Evolutionary conservation across 2,888 invertebrate species (phyloP), one percentile per base, ranked within the genome.

Genomic region (Molorchus minor): DNA sequence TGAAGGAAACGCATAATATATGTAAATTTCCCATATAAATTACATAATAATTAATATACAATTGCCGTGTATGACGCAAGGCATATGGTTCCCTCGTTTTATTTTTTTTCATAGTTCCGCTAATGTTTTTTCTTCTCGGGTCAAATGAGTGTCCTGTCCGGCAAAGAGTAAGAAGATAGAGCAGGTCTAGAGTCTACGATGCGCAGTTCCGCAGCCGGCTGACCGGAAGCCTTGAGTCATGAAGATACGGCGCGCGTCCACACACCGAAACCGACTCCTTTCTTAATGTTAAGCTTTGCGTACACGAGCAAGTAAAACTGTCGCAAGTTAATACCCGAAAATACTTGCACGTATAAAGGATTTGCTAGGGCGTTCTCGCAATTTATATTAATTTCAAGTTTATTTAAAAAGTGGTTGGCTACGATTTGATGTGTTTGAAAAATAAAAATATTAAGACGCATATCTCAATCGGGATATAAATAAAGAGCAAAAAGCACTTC

Each of bases 41-140:
- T 38, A 49, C 25, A 49, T 49, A 49, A 49, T 35, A 49, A 49
- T 49, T 21, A 49, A 49, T 7, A 25, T 49, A 38, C 21, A n/a
- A 16, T 38, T 7, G 16, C 43, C 43, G 15, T 19, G 40, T 16
- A 35, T 47, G 47, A 47, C 29, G 49, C 15, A 21, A 25, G 13
- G 49, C 49, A 38, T 38, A 49, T 49, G 49, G 49, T 33, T 49
- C 17, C 49, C 38, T 38, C 16, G 49, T 8, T 25, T 25, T 25
- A n/a, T 51, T 13, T 43, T 51, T 53, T 54, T 62, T 62, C 54
- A 38, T 49, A 56, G 62, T 59, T 62, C 59, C 62, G 57, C 62
- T 59, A 54, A 57, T 59, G 62, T 29, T 44, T 56, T 54, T 46
- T 59, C 56, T 57, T 51, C 54, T 59, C 56, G 56, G 58, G 58